Evolutionary conservation across 2,113 vertebrate species (phyloP), one percentile per base, ranked within the genome.

Genomic region (Edolisoma coerulescens): DNA sequence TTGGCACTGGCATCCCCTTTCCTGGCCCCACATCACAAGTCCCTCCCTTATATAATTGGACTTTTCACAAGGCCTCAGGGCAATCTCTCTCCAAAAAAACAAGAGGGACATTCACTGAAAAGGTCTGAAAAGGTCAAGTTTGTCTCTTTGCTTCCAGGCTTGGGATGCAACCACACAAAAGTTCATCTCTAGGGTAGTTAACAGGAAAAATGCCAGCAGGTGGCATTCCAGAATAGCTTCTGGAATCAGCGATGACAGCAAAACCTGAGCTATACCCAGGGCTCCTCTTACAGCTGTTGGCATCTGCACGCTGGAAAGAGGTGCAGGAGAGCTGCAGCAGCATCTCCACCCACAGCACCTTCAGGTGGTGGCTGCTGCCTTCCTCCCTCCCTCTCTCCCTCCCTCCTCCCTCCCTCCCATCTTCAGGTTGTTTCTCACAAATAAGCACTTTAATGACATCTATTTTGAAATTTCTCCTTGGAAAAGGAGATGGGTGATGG

Each of bases 161-260:
- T 35, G 56, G 50, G 65, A 37, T 16, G 41, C 0, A 0, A 3
- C 64, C 3, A 11, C 22, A 20, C 12, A 52, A 16, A 16, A n/a
- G 44, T 16, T 56, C 44, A 37, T 70, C 52, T 30, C 35, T 59
- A 10, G 45, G 61, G 57, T 1, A 69, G 59, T 70, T 56, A 64
- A 87, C 0, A 86, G 76, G 79, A 56, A 53, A 78, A 54, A 88
- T 81, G 73, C 85, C 95, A 68, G 95, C 64, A 95, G 96, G 92
- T 95, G 93, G 95, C 95, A 93, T 96, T 85, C 92, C 87, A 96
- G 88, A 96, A 90, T 71, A 94, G 79, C n/a, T 88, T 35, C 88
- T 87, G 82, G 41, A 53, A 88, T 80, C 23, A 10, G 47, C 0
- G 0, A 30, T 35, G 28, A 17, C 47, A 28, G 50, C 3, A n/a